Evolutionary conservation across 2,888 invertebrate species (phyloP).

Genomic region (Lepetodrilus schrolli): DNA sequence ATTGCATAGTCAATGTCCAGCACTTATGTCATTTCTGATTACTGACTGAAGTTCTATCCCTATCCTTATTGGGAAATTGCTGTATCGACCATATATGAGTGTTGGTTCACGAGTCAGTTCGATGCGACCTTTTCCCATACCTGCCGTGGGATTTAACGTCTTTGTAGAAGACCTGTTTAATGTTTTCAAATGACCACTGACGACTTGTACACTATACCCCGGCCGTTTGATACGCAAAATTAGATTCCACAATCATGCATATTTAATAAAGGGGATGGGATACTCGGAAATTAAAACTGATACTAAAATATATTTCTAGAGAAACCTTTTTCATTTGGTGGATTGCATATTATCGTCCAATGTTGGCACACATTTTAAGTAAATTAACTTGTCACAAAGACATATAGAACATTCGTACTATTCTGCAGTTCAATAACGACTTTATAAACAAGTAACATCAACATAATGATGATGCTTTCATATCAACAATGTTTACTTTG

Average conservation of each 20-base stretch:
- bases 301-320: background rate
- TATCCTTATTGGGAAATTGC: background rate
- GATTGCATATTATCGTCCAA: too few relatives aligned
- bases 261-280: background rate
- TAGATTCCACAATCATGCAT: background rate
- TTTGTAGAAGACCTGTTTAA: background rate
- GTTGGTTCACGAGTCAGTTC: background rate
- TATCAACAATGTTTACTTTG: too few relatives aligned
- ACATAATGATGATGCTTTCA: too few relatives aligned
- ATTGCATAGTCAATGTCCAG: background rate
- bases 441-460: too few relatives aligned
- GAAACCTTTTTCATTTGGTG: too few relatives aligned
- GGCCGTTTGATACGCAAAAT: background rate
- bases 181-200: background rate
- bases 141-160: background rate
- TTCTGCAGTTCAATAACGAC: too few relatives aligned
- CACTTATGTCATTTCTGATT: background rate
- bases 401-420: too few relatives aligned
- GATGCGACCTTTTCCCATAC: background rate
- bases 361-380: too few relatives aligned
- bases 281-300: background rate
- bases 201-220: background rate
- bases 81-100: background rate
- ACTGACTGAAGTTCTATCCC: background rate
- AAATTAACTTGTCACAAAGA: too few relatives aligned